phyloP scores from a whole-genome alignment of 2,888 invertebrate genomes.

The Orthosia cruda region DNA sequence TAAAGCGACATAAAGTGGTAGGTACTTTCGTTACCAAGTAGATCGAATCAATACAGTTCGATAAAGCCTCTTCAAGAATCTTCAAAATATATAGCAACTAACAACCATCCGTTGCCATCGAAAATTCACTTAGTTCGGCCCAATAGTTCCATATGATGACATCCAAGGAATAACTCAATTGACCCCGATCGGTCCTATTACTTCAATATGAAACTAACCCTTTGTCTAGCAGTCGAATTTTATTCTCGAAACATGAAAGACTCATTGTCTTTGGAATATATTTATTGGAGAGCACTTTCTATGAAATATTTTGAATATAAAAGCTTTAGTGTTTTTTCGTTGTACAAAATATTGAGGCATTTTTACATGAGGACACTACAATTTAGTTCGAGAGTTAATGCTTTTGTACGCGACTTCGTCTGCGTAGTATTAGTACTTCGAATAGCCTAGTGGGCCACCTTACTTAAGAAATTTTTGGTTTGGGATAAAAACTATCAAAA shows the following conservation, averaged over 20 bases:
- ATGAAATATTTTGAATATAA: constrained; percentile 41
- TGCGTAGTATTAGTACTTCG: too few species aligned
- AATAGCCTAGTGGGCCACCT: too few species aligned
- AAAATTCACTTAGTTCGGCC: constrained; percentile 38
- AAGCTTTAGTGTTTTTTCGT: constrained; percentile 54
- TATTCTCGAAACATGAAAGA: constrained; percentile 61
- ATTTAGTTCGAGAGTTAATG: too few species aligned
- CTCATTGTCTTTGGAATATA: constrained; percentile 40
- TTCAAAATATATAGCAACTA: constrained; percentile 16
- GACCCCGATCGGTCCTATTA: constrained; percentile 66
- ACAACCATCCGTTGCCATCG: constrained; percentile 25
- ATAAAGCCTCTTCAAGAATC: constrained; percentile 7
- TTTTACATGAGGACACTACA: constrained; percentile 8
- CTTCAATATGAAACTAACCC: constrained; percentile 66
- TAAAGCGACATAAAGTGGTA: constrained; percentile 3
- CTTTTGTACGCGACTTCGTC: too few species aligned
- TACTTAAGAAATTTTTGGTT: too few species aligned
- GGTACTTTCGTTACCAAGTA: neutral
- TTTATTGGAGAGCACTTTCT: constrained; percentile 58
- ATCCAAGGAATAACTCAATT: constrained; percentile 65
- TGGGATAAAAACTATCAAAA: too few species aligned
- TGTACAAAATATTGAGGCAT: constrained; percentile 8
- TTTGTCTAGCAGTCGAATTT: constrained; percentile 66
- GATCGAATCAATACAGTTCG: constrained; percentile 24
- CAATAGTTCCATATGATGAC: constrained; percentile 52